These are phyloP conservation scores for Diacarnus erythraeanus DNA, from an alignment of 37 sponge, comb jelly and placozoan species.

Conservation along the genomic window DNA sequence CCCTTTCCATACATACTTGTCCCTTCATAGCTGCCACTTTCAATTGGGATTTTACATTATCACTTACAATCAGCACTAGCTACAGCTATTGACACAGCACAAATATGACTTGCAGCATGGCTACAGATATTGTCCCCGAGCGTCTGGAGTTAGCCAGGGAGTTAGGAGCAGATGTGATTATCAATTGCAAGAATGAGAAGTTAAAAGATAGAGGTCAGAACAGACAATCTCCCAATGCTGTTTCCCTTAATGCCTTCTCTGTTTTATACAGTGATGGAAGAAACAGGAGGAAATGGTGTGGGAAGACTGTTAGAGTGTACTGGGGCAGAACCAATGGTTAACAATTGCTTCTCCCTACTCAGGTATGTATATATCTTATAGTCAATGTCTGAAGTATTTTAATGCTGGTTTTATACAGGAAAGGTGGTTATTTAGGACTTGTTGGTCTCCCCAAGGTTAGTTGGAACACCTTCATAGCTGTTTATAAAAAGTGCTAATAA, in stretches of 20 bases:
- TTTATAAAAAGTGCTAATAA: no score
- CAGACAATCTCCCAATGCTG: background rate
- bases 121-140: conserved; percentile 62
- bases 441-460: conserved; percentile 82
- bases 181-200: conserved; percentile 74
- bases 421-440: conserved; percentile 72
- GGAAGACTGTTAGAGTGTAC: conserved; percentile 85
- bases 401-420: no score
- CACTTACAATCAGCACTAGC: no score
- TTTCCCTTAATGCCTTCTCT: background rate
- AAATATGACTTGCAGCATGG: no score
- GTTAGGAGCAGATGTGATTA: conserved; percentile 77
- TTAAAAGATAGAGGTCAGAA: conserved; percentile 56
- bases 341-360: conserved; percentile 69
- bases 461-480: no score
- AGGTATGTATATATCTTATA: no score
- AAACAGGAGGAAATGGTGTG: conserved; percentile 84
- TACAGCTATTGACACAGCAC: no score
- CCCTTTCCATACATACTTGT: no score
- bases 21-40: no score
- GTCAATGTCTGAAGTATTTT: no score
- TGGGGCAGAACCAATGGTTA: conserved; percentile 66
- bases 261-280: conserved; percentile 56
- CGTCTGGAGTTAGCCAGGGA: conserved; percentile 69
- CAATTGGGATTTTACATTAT: no score